Evolutionary conservation across 2,888 invertebrate genomes (phyloP).

Genomic region (Lucinisca nassula): DNA sequence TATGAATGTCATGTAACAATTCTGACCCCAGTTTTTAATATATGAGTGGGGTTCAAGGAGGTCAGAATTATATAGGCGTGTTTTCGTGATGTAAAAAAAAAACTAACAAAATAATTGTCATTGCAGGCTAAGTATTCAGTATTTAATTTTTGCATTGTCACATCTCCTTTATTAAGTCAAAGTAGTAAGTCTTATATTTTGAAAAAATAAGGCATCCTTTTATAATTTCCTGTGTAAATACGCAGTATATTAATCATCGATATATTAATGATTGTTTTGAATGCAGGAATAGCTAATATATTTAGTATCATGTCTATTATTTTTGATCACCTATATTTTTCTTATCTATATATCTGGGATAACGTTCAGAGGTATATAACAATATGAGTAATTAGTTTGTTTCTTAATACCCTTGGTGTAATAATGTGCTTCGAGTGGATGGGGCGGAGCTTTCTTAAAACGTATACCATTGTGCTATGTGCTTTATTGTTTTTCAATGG

Average conservation of each 20-base stretch:
- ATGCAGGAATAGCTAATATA: background rate
- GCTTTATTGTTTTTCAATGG: background rate
- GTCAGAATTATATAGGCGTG: too few relatives aligned
- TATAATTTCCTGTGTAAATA: background rate
- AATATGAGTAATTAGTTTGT: conserved; percentile 5
- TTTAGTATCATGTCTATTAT: background rate
- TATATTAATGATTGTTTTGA: background rate
- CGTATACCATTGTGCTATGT: background rate
- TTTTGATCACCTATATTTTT: background rate
- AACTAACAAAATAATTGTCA: too few relatives aligned
- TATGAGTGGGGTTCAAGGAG: too few relatives aligned
- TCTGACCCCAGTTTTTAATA: too few relatives aligned
- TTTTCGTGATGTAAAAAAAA: too few relatives aligned
- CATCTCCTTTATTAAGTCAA: background rate
- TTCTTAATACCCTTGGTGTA: background rate
- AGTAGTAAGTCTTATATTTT: background rate
- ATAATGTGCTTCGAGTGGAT: background rate
- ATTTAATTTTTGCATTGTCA: conserved; percentile 53
- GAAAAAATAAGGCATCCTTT: background rate
- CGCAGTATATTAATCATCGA: background rate
- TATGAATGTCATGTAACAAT: too few relatives aligned
- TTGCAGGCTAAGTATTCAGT: too few relatives aligned
- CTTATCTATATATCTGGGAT: background rate
- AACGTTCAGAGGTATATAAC: background rate
- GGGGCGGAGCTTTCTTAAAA: background rate